Base-by-base conservation (phyloP, 1,140 invertebrate genomes). In the Tenebrio molitor region DNA sequence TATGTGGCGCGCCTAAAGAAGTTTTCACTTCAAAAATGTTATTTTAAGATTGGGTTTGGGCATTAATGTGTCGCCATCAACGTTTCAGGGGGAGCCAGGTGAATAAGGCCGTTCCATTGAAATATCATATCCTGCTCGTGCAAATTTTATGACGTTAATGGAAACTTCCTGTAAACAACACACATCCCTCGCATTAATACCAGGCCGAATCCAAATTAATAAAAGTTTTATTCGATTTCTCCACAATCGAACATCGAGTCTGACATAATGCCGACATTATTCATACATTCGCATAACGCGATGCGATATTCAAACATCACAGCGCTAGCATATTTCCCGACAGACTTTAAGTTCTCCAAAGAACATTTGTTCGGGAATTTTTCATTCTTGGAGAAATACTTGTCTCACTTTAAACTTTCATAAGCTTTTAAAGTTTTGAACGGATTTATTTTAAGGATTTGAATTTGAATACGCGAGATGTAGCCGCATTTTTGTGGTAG, bases 381-480 rank as follows among this genome's bases (percentile, higher is more conserved):
- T 58, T 58, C 50, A 58, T 58, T 58, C 50, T 29, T 58, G 23
- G 50, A 34, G 50, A 58, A 58, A 58, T 58, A 58, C 50, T 58
- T 58, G 50, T 58, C 50, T 58, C 50, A 58, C 50, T 58, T 58
- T 58, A 58, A 58, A 58, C 21, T 58, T 58, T 58, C 50, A 58
- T 58, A 58, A 58, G 50, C 50, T 58, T 58, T 58, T 58, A 34
- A 58, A 58, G 50, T 58, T 58, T 58, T 33, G 25, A 58, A 58
- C 50, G 50, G 50, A 58, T 58, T 58, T 58, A 34, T 58, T 58
- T 58, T 58, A 58, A 29, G 50, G 21, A 58, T 58, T 58, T 58
- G 50, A 23, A 33, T 58, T 14, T 58, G 50, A 33, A 58, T 58
- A 29, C 23, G 21, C 44, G 21, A 50, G 12, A 58, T 29, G n/a